These are phyloP conservation scores for Mimumesa dahlbomi DNA, from an alignment of 2,888 invertebrate genomes.

Conservation along the genomic window DNA sequence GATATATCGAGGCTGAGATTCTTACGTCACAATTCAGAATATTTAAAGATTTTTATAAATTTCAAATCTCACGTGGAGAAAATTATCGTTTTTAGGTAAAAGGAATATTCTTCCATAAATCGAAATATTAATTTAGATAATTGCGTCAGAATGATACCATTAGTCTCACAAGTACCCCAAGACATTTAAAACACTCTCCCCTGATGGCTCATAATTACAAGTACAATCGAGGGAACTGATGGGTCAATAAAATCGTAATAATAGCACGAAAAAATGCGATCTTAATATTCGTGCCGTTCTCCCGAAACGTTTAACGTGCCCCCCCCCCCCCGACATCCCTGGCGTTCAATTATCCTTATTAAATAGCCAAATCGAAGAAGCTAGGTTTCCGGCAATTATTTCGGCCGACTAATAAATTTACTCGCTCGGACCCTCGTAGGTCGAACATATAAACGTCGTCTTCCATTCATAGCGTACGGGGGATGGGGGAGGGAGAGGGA, in stretches of 20 bases:
- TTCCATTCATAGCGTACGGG: not conserved
- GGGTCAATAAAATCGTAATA: not conserved
- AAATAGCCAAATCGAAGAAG: conserved; percentile 21
- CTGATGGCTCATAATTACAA: too few species aligned
- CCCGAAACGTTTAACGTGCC: not conserved
- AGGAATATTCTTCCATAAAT: too few species aligned
- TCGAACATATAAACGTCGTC: not conserved
- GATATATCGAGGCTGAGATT: not conserved
- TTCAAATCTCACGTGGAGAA: too few species aligned
- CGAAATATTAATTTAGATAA: too few species aligned
- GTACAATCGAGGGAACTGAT: too few species aligned
- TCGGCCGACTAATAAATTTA: conserved; percentile 49
- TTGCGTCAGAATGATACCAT: too few species aligned
- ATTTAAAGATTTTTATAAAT: too few species aligned
- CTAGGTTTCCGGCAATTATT: conserved; percentile 33
- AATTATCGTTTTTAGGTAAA: too few species aligned
- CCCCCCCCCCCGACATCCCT: conserved; percentile 11
- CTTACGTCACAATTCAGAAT: too few species aligned
- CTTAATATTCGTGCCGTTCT: not conserved
- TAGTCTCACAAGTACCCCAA: too few species aligned
- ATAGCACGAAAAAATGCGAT: not conserved
- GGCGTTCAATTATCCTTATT: conserved; percentile 23
- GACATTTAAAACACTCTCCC: too few species aligned
- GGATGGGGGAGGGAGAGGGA: too few species aligned
- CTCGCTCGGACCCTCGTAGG: not conserved